Percentiles rank a stretch among this genome's conserved stretches.
phyloP scores from a whole-genome alignment of 2,113 vertebrate genomes.

The Procavia capensis region DNA sequence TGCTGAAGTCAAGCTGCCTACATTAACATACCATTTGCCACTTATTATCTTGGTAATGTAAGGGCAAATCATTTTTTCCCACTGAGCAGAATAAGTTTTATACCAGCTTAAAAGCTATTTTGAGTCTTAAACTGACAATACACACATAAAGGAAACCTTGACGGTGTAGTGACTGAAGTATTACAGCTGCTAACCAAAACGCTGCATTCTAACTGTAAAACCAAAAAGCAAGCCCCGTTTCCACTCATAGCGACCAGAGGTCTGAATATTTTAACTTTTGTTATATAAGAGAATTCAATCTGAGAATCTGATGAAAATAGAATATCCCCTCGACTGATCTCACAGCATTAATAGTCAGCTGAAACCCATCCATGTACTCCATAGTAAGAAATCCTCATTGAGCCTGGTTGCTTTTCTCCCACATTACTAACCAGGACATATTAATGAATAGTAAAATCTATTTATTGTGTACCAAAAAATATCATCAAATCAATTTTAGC shows the following conservation, averaged over 20 bases:
- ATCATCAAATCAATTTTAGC: too few species aligned
- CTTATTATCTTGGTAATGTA: slow-evolving; percentile 1
- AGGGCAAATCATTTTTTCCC: not conserved
- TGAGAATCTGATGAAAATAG: not conserved
- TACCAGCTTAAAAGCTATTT: not conserved
- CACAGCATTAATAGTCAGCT: not conserved
- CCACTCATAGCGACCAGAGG: too few species aligned
- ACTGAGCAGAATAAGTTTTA: not conserved
- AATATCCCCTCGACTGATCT: not conserved
- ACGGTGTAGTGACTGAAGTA: too few species aligned
- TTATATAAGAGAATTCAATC: not conserved
- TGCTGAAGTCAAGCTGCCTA: not conserved
- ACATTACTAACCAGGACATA: not conserved
- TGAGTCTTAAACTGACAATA: slow-evolving; percentile 7
- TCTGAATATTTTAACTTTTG: slow-evolving; percentile 39
- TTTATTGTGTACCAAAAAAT: too few species aligned
- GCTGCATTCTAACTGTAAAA: not conserved
- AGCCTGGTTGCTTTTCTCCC: not conserved
- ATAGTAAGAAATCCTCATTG: not conserved
- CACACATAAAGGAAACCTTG: not conserved
- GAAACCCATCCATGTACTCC: not conserved
- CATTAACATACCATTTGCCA: not conserved
- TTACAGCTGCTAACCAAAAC: too few species aligned
- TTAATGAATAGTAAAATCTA: not conserved
- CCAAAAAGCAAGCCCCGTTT: too few species aligned